Conservation (phyloP, 2,888 invertebrate genomes). For the Chironomus tentans region DNA sequence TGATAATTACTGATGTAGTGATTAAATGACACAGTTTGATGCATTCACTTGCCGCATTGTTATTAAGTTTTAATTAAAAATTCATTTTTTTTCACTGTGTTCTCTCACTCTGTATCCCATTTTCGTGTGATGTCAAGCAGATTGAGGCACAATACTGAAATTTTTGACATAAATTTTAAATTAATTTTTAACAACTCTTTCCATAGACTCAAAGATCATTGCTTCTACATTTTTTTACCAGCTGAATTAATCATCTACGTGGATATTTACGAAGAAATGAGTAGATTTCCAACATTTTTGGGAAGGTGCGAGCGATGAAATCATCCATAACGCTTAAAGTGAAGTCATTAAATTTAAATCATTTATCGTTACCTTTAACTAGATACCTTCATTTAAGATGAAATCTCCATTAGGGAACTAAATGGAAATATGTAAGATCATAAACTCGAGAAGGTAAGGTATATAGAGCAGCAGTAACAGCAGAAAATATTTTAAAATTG, state of each 20-base stretch:
- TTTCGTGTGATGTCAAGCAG: background rate
- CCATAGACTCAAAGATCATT: too few species aligned
- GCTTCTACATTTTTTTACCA: too few species aligned
- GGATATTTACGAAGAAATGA: background rate
- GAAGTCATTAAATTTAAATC: conserved; percentile 22
- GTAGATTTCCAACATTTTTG: too few species aligned
- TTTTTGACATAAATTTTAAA: background rate
- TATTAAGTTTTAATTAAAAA: background rate
- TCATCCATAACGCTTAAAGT: conserved; percentile 19
- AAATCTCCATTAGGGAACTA: background rate
- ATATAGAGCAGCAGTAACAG: too few species aligned
- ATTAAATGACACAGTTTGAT: conserved; percentile 22
- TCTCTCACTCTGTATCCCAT: background rate
- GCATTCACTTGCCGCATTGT: background rate
- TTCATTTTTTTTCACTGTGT: background rate
- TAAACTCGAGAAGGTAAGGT: background rate
- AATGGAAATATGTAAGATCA: background rate
- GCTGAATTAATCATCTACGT: background rate
- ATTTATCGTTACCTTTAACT: conserved; percentile 7
- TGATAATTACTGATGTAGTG: conserved; percentile 22
- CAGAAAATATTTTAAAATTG: too few species aligned
- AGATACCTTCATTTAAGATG: background rate
- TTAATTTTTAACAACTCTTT: background rate
- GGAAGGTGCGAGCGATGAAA: conserved; percentile 11
- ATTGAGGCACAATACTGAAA: background rate